Conservation (phyloP, 2,888 invertebrate species). For the Chironomus tentans region DNA sequence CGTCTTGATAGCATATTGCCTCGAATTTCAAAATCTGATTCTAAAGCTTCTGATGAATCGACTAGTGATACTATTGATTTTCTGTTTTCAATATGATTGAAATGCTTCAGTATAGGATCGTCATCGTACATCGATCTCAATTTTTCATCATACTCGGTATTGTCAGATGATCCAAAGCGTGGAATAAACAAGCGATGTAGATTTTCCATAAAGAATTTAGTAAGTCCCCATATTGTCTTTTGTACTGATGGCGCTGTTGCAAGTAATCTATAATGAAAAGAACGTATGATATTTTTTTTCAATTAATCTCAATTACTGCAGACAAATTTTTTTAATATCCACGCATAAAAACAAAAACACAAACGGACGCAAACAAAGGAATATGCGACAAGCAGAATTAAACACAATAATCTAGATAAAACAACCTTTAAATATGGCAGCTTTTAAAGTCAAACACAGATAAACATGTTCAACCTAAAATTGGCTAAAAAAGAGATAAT, state of each 20-base stretch:
- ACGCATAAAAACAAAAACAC: background rate
- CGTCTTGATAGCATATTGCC: conserved; percentile 9
- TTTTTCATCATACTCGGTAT: background rate
- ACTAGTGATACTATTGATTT: conserved; percentile 10
- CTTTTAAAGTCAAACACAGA: too few species aligned
- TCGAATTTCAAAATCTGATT: conserved; percentile 15
- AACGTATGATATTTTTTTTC: background rate
- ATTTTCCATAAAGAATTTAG: conserved; percentile 53
- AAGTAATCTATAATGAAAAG: conserved; percentile 34
- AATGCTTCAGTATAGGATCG: conserved; percentile 14
- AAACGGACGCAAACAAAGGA: background rate
- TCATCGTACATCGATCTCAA: conserved; percentile 12
- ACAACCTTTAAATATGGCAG: too few species aligned
- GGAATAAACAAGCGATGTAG: conserved; percentile 33
- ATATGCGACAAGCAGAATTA: background rate
- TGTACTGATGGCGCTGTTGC: conserved; percentile 38
- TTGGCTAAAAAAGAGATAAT: background rate
- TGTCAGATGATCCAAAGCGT: conserved; percentile 1
- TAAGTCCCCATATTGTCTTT: conserved; percentile 45
- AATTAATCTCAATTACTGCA: background rate
- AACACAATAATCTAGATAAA: background rate
- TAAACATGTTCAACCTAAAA: background rate
- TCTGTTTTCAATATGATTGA: conserved; percentile 8
- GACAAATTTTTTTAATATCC: background rate
- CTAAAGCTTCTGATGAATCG: background rate